Evolutionary conservation across 2,113 vertebrate species (phyloP).

Genomic region (Hystrix brachyura): DNA sequence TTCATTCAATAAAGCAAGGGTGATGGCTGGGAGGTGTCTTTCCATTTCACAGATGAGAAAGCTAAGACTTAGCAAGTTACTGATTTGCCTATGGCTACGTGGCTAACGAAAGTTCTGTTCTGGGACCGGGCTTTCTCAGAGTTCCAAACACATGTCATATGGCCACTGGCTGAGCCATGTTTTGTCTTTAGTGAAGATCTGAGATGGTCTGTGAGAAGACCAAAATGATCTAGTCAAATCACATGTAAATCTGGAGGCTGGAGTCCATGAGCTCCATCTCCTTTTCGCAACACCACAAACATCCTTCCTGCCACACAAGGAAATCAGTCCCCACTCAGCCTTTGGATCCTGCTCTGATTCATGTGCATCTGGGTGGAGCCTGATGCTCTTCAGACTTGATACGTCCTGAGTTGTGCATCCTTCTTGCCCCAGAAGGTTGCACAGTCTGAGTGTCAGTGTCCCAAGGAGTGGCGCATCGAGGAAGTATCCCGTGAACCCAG

Average conservation of each 20-base stretch:
- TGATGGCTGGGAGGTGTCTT: not conserved
- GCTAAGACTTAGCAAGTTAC: not conserved
- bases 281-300: not conserved
- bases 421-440: not conserved
- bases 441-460: not conserved
- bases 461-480: not conserved
- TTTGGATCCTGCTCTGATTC: not conserved
- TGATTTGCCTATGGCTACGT: not conserved
- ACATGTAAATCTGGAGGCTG: not conserved
- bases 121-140: not conserved
- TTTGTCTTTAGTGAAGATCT: not conserved
- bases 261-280: fast-evolving
- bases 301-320: not conserved
- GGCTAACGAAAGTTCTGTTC: not conserved
- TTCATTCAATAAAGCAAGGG: not conserved
- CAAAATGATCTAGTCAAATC: not conserved
- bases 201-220: not conserved
- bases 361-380: not conserved
- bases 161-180: not conserved
- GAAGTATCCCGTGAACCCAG: not conserved
- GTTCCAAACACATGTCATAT: not conserved
- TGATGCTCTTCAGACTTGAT: not conserved
- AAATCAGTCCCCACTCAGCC: not conserved
- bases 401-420: not conserved
- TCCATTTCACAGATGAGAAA: not conserved